Evolutionary conservation across 2,888 invertebrate genomes (phyloP), one percentile per base, ranked within the genome.

Genomic region (Pedicia rivosa): DNA sequence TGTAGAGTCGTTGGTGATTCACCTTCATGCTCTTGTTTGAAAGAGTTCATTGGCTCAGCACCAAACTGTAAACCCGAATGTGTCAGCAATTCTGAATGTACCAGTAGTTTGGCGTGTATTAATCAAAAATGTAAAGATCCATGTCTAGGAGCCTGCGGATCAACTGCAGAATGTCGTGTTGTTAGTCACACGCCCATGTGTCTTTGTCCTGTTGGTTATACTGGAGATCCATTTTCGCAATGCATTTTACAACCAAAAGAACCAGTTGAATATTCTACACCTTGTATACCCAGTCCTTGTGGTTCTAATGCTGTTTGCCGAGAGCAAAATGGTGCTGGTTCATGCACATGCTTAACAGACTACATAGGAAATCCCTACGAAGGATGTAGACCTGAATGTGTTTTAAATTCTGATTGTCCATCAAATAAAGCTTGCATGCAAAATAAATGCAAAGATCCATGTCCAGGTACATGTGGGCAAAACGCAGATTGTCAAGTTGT

Each of bases 1-100:
- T 77, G 76, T 42, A 58, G 54, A 42, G 65, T 62, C 34, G 51
- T 64, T 2, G 60, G 64, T 36, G 63, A 65, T 20, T 66, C 70
- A 42, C 70, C 72, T 2, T 57, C 67, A 12, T 78, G 78, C 49
- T 64, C 65, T 10, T 79, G 79, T 50, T 52, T 71, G 30, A 62
- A 69, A 2, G 68, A 68, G 36, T 75, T 68, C 48, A 60, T 64
- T 6, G 78, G 78, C 19, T 59, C 70, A 34, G 74, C 78, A 33
- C 81, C 82, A 5, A 70, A 75, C 43, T 83, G 83, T 51, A 68
- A 75, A 45, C 82, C 82, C 9, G 83, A 84, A 59, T 86, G 86
- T 54, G 68, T 78, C 31, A 68, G 70, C 40, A 78, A 83, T 45
- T 64, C 67, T 39, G 75, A 77, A 54, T 78, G 78, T 53, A 45